Percentiles rank a stretch among this genome's conserved stretches.
Conservation (phyloP, 2,888 invertebrate genomes). For the Meandrusa payeni region DNA sequence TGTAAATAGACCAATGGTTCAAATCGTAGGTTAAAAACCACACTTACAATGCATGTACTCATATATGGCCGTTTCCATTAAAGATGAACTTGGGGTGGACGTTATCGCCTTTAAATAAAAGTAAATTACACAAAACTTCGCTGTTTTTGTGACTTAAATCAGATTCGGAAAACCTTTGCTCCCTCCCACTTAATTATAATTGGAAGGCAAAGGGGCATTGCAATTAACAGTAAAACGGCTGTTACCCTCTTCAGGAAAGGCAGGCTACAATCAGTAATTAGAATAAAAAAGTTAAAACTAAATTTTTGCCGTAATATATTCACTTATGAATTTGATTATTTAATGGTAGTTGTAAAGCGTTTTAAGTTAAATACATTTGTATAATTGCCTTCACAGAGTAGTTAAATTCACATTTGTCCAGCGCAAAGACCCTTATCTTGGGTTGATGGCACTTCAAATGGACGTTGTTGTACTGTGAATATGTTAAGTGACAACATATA, state of each 20-base stretch:
- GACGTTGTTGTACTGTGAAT: conserved; percentile 1
- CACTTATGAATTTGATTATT: conserved; percentile 7
- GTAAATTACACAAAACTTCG: no score
- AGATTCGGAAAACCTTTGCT: no score
- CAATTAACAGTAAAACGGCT: conserved; percentile 3
- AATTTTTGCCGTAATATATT: conserved; percentile 4
- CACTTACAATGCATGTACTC: no score
- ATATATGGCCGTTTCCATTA: no score
- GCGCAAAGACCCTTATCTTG: conserved; percentile 17
- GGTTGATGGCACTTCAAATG: conserved; percentile 14
- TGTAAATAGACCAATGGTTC: no score
- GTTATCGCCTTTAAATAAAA: no score
- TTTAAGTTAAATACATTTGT: conserved; percentile 9
- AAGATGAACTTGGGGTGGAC: no score
- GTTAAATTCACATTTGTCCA: conserved; percentile 25
- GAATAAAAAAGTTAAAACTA: background rate
- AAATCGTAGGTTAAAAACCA: no score
- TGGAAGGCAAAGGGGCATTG: conserved; percentile 3
- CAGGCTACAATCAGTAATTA: background rate
- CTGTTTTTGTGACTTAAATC: no score
- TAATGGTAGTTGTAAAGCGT: conserved; percentile 6
- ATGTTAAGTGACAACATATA: no score
- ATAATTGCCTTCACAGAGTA: conserved; percentile 12
- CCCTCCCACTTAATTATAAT: no score
- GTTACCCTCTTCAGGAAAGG: background rate